Percentiles rank a stretch among this genome's conserved stretches.
These are phyloP conservation scores for Uloborus diversus DNA, from an alignment of 1,140 invertebrate genomes.

Conservation along the genomic window DNA sequence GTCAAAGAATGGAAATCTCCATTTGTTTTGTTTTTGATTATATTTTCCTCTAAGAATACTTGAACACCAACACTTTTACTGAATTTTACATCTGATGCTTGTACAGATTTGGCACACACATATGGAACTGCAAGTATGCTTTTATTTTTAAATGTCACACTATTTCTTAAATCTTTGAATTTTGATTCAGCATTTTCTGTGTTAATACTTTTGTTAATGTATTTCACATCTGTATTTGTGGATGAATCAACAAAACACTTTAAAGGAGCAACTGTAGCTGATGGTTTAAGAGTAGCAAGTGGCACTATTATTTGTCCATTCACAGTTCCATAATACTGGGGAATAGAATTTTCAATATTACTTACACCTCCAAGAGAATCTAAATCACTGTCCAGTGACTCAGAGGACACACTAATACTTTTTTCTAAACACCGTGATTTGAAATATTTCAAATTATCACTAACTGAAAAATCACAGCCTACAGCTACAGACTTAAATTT, in stretches of 20 bases:
- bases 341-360: background rate
- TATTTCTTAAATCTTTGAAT: background rate
- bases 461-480: conserved; percentile 34
- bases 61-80: conserved; percentile 7
- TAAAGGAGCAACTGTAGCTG: background rate
- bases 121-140: background rate
- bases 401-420: conserved; percentile 35
- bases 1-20: no score
- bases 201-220: background rate
- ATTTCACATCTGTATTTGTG: background rate
- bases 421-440: conserved; percentile 8
- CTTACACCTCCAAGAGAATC: background rate
- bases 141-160: conserved; percentile 10
- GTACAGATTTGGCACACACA: conserved; percentile 15
- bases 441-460: conserved; percentile 3
- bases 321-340: no score
- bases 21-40: background rate
- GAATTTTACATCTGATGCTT: conserved; percentile 13
- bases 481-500: conserved; percentile 63
- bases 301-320: background rate
- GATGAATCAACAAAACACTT: background rate
- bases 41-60: background rate
- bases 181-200: background rate
- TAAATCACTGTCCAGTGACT: conserved; percentile 47
- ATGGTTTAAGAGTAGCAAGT: background rate